These are phyloP conservation scores for Teleiodes luculella DNA, from an alignment of 2,888 invertebrate species.

Conservation along the genomic window DNA sequence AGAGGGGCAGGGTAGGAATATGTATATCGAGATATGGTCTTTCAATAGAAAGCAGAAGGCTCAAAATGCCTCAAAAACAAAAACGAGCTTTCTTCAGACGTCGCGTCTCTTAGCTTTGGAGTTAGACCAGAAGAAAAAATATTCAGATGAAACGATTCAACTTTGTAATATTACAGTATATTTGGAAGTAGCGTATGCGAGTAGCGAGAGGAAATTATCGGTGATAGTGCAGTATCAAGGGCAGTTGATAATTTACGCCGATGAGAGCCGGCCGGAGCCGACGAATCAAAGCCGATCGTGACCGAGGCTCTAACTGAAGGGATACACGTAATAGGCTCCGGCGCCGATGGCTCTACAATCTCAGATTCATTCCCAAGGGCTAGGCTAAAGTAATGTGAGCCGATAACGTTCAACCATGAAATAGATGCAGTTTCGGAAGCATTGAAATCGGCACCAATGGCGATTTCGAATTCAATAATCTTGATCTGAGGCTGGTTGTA, in stretches of 20 bases:
- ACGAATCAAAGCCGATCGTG: slow-evolving; percentile 48
- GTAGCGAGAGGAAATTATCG: slow-evolving; percentile 18
- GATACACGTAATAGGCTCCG: slow-evolving; percentile 31
- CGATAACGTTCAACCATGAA: slow-evolving; percentile 4
- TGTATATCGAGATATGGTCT: too few species aligned
- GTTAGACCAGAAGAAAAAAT: neutral
- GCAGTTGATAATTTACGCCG: slow-evolving; percentile 36
- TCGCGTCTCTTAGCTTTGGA: neutral
- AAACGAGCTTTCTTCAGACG: too few species aligned
- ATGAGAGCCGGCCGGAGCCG: slow-evolving; percentile 34
- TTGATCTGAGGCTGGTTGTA: neutral
- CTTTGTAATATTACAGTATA: too few species aligned
- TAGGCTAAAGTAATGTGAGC: slow-evolving; percentile 22
- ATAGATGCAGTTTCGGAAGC: neutral
- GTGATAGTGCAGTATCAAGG: slow-evolving; percentile 33
- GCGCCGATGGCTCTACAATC: slow-evolving; percentile 32
- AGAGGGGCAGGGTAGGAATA: too few species aligned
- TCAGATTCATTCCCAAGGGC: slow-evolving; percentile 28
- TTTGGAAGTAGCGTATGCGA: slow-evolving; percentile 8
- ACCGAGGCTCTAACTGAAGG: slow-evolving; percentile 42
- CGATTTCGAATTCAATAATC: slow-evolving; percentile 7
- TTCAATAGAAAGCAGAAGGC: too few species aligned
- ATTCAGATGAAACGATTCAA: too few species aligned
- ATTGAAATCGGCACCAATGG: neutral
- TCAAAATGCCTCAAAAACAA: too few species aligned